These are phyloP conservation scores for Salminus brasiliensis DNA, from an alignment of 2,113 vertebrate genomes.

Conservation along the genomic window DNA sequence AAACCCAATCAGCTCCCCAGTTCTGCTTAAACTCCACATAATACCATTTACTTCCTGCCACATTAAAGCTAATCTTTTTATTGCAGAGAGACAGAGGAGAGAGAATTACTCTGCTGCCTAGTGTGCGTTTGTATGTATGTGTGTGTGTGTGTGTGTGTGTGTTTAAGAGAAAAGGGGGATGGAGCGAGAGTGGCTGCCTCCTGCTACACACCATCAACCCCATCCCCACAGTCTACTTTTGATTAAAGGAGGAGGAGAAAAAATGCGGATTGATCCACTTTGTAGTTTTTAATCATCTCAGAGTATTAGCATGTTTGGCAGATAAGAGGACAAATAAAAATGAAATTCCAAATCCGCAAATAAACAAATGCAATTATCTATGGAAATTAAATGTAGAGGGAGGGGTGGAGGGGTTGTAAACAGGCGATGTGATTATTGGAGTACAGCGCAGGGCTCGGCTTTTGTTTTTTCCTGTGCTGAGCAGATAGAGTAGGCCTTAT, in stretches of 20 bases:
- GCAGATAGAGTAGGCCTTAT: conserved; percentile 26
- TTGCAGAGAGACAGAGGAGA: conserved; percentile 43
- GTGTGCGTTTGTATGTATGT: background rate
- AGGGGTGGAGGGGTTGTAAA: conserved; percentile 18
- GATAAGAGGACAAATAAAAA: conserved; percentile 53
- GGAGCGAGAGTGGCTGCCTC: conserved; percentile 6
- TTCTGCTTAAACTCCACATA: conserved; percentile 46
- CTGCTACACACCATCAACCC: conserved; percentile 24
- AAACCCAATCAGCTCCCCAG: conserved; percentile 35
- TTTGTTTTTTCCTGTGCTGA: conserved; percentile 45
- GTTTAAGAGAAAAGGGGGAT: background rate
- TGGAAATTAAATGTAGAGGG: conserved; percentile 45
- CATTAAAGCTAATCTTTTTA: conserved; percentile 61
- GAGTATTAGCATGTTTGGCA: conserved; percentile 45
- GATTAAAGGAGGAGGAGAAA: conserved; percentile 45
- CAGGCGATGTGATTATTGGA: background rate
- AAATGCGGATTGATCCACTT: conserved; percentile 45
- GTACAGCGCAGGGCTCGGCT: background rate
- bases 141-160: too few species aligned
- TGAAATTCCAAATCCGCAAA: conserved; percentile 48
- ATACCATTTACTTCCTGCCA: conserved; percentile 57
- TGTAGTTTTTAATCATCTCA: conserved; percentile 59
- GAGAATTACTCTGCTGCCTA: conserved; percentile 22
- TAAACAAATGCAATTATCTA: conserved; percentile 52
- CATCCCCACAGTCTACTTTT: conserved; percentile 33